Conservation (phyloP, 2,113 vertebrate genomes). For the Loxodonta africana region DNA sequence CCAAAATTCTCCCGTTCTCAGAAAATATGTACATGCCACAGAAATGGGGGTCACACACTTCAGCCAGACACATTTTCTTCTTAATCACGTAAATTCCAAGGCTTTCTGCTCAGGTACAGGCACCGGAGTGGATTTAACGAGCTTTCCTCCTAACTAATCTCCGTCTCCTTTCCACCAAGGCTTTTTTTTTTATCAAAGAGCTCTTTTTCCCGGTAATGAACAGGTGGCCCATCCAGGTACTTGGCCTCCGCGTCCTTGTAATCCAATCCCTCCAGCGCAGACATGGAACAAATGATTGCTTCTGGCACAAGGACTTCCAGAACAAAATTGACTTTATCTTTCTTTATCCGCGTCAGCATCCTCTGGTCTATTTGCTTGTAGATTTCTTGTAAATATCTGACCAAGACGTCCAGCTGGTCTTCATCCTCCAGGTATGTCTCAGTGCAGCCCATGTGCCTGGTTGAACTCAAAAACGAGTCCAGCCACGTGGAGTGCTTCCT, state of each 20-base stretch:
- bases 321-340: conserved; percentile 89
- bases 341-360: conserved; percentile 51
- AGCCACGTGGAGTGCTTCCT: conserved; percentile 93
- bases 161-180: not conserved
- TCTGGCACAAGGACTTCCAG: conserved; percentile 94
- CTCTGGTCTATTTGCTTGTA: conserved; percentile 76
- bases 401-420: conserved; percentile 91
- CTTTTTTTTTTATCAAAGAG: not conserved
- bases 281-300: conserved; percentile 94
- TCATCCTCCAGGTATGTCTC: conserved; percentile 94
- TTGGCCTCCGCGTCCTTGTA: too few species aligned
- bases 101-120: too few species aligned
- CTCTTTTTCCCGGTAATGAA: not conserved
- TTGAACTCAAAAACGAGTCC: conserved; percentile 84
- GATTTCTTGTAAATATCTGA: conserved; percentile 89
- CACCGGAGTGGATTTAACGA: not conserved
- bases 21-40: not conserved
- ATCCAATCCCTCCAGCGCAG: conserved; percentile 88
- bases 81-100: not conserved
- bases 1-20: not conserved
- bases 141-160: not conserved
- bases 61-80: not conserved
- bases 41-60: not conserved
- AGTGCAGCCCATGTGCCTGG: conserved; percentile 69
- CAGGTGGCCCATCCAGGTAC: not conserved